Evolutionary conservation across 2,113 vertebrate genomes (phyloP).

Genomic region (Ptilonorhynchus violaceus): DNA sequence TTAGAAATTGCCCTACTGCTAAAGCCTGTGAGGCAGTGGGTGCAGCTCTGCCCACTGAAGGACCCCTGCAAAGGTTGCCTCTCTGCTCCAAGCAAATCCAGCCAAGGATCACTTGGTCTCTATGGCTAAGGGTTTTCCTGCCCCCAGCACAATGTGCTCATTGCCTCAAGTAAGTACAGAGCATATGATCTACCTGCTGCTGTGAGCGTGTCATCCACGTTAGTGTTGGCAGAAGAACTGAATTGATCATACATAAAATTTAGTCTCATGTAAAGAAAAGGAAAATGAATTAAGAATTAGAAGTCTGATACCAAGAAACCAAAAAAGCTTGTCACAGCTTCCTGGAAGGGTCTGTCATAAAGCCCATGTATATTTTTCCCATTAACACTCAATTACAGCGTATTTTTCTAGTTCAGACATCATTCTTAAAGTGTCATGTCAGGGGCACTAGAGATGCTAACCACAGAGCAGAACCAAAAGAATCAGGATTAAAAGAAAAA

Average conservation of each 20-base stretch:
- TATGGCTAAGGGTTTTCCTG: not conserved
- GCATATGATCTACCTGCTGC: not conserved
- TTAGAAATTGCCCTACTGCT: not conserved
- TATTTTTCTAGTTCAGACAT: not conserved
- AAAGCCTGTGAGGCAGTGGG: not conserved
- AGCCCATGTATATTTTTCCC: not conserved
- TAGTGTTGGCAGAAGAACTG: not conserved
- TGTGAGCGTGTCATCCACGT: rapidly evolving
- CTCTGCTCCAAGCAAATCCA: not conserved
- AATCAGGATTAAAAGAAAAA: not conserved
- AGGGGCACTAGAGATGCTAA: not conserved
- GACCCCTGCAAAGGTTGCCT: not conserved
- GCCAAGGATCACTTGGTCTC: not conserved
- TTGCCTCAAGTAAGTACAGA: not conserved
- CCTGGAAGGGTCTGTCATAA: not conserved
- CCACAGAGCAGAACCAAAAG: not conserved
- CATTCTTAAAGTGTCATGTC: not conserved
- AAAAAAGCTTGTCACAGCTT: not conserved
- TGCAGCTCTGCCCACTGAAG: not conserved
- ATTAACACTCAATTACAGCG: not conserved
- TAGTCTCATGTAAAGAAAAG: not conserved
- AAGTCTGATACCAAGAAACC: not conserved
- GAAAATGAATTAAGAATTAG: not conserved
- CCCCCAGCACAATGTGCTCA: not conserved
- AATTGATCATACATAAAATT: not conserved